These are phyloP conservation scores for Lepidurus couesii DNA, from an alignment of 1,140 invertebrate species.

Conservation along the genomic window DNA sequence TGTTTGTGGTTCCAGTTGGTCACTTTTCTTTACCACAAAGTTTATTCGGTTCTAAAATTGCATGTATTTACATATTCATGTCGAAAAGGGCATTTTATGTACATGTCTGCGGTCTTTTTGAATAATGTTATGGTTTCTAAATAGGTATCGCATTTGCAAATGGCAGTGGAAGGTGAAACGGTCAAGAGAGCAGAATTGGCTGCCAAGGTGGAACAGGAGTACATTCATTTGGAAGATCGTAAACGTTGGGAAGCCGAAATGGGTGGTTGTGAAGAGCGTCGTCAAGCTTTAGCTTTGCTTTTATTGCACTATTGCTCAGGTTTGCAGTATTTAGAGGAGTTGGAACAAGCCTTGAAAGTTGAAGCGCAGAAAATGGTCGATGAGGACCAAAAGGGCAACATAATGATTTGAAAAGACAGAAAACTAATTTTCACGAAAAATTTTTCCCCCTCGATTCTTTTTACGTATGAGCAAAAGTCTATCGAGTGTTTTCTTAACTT, in stretches of 20 bases:
- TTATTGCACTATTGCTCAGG: slow-evolving; percentile 32
- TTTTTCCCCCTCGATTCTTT: slow-evolving; percentile 23
- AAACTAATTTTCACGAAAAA: not conserved
- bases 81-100: not conserved
- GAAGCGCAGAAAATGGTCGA: not conserved
- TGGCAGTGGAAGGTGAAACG: not conserved
- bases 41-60: too few species aligned
- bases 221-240: slow-evolving; percentile 6
- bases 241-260: slow-evolving; percentile 32
- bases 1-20: too few species aligned
- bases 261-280: slow-evolving; percentile 27
- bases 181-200: slow-evolving; percentile 29
- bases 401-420: not conserved
- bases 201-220: slow-evolving; percentile 26
- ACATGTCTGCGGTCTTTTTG: too few species aligned
- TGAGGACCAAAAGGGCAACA: not conserved
- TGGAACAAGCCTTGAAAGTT: slow-evolving; percentile 30
- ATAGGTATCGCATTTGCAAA: not conserved
- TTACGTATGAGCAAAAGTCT: not conserved
- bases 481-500: not conserved
- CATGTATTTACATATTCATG: too few species aligned
- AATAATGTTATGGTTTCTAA: not conserved
- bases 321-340: slow-evolving; percentile 30
- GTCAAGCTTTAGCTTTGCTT: slow-evolving; percentile 32
- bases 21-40: too few species aligned